Conservation (phyloP, 1,140 invertebrate genomes). For the Rhopalosiphum maidis region DNA sequence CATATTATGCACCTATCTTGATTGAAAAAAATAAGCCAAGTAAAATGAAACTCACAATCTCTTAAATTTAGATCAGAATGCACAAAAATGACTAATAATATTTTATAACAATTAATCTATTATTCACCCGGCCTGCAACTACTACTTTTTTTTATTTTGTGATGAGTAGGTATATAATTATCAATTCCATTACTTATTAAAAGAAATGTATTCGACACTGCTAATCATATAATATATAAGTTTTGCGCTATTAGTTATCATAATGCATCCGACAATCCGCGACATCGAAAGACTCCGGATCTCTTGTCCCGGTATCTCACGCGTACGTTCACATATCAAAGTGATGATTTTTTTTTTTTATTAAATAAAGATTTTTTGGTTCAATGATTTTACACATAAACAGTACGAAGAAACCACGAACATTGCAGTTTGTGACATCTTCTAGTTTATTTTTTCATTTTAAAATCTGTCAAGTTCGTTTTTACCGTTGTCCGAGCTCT, state of each 20-base stretch:
- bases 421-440: not conserved
- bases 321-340: not conserved
- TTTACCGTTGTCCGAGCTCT: not conserved
- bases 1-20: not conserved
- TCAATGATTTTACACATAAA: not conserved
- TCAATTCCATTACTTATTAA: not conserved
- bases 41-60: not conserved
- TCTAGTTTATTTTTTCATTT: not conserved
- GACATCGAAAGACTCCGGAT: not conserved
- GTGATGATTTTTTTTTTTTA: not conserved
- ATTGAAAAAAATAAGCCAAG: not conserved
- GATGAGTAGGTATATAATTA: not conserved
- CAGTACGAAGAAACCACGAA: too few relatives aligned
- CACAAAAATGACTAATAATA: not conserved
- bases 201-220: not conserved
- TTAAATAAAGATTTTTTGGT: not conserved
- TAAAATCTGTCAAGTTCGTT: not conserved
- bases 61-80: not conserved
- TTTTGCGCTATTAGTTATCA: too few relatives aligned
- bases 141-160: not conserved
- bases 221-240: not conserved
- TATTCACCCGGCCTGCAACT: not conserved
- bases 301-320: not conserved
- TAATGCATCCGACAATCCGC: too few relatives aligned
- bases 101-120: not conserved